phyloP scores from a whole-genome alignment of 1,140 invertebrate genomes.

The Physella acuta region DNA sequence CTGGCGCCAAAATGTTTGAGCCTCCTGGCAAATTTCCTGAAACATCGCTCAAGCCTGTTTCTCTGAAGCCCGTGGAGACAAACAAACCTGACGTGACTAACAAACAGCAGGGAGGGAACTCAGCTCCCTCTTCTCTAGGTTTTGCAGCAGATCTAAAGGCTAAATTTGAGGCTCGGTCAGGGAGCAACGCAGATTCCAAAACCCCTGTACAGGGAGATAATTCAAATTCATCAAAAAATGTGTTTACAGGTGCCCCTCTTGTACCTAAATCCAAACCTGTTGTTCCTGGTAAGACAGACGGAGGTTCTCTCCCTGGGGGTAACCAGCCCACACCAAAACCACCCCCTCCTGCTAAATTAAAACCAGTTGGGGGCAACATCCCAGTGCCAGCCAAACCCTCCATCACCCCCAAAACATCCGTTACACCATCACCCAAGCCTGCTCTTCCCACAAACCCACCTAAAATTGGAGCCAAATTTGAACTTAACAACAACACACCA shows the following conservation, averaged over 20 bases:
- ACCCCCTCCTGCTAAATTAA: conserved; percentile 15
- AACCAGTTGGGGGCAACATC: not conserved
- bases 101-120: too few species aligned
- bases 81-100: too few species aligned
- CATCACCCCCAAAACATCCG: not conserved
- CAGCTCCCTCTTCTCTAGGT: not conserved
- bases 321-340: conserved; percentile 17
- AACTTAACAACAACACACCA: not conserved
- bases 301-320: too few species aligned
- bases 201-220: not conserved
- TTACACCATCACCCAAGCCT: not conserved
- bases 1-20: not conserved
- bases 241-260: too few species aligned
- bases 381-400: not conserved
- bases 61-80: not conserved
- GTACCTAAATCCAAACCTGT: too few species aligned
- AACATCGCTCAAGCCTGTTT: not conserved
- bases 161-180: conserved; percentile 22
- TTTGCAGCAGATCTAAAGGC: conserved; percentile 15
- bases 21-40: not conserved
- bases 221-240: too few species aligned
- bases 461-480: not conserved
- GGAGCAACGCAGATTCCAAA: not conserved
- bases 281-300: too few species aligned
- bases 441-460: not conserved